Conservation (phyloP, 2,888 invertebrate species). For the Hartigia nigra region DNA sequence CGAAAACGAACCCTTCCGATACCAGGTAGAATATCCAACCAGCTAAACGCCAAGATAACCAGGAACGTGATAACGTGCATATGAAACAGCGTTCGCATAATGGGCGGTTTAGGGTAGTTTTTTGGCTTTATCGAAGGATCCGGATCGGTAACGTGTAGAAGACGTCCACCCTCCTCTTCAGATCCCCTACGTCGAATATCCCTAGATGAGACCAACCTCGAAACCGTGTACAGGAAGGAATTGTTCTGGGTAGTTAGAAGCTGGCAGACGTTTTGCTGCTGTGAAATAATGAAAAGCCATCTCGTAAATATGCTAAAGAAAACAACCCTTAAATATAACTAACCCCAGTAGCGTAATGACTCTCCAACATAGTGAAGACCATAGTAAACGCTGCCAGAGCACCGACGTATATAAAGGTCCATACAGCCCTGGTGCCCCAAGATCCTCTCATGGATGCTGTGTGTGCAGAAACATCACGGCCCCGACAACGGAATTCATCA, state of each 20-base stretch:
- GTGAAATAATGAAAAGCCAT: conserved; percentile 28
- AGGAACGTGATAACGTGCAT: conserved; percentile 66
- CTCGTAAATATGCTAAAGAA: conserved; percentile 34
- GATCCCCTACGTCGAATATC: conserved; percentile 56
- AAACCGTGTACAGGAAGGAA: conserved; percentile 67
- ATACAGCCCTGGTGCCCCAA: conserved; percentile 69
- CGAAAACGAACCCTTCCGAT: conserved; percentile 65
- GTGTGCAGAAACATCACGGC: conserved; percentile 59
- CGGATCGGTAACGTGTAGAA: conserved; percentile 60
- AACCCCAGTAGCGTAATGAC: conserved; percentile 58
- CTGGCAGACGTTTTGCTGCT: conserved; percentile 55
- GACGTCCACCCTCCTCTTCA: conserved; percentile 56
- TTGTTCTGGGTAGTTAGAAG: conserved; percentile 55
- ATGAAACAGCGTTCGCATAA: conserved; percentile 60
- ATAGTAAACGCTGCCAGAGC: conserved; percentile 69
- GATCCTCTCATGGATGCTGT: conserved; percentile 47
- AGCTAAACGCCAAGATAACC: conserved; percentile 65
- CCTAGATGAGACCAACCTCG: conserved; percentile 68
- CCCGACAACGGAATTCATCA: conserved; percentile 72
- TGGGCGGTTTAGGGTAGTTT: conserved; percentile 55
- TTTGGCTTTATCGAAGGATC: conserved; percentile 58
- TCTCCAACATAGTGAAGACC: conserved; percentile 68
- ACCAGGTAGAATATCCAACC: conserved; percentile 69
- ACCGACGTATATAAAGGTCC: conserved; percentile 70
- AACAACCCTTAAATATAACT: conserved; percentile 42